A percentile compares a stretch with the other conserved stretches of the same genome.
phyloP scores from a whole-genome alignment of 2,888 invertebrate species.

The Brachynemurus nebulosus region DNA sequence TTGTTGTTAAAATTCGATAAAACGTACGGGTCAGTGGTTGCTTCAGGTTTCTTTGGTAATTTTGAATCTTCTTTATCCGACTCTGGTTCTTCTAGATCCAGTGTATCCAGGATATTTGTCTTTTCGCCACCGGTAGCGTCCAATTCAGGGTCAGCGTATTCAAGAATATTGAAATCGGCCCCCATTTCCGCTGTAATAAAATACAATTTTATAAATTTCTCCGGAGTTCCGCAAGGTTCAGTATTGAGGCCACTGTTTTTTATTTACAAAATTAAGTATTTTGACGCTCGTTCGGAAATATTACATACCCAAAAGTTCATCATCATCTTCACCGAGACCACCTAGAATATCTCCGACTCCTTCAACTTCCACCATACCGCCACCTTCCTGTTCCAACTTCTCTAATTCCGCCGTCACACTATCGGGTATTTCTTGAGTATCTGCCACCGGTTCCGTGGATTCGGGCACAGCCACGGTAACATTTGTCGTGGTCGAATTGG shows the following conservation, averaged over 20 bases:
- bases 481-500: not conserved
- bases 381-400: constrained; percentile 53
- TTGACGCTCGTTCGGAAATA: too few relatives aligned
- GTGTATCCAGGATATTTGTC: constrained; percentile 73
- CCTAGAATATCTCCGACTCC: constrained; percentile 67
- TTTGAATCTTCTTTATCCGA: constrained; percentile 51
- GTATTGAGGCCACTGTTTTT: not conserved
- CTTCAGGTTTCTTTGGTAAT: constrained; percentile 30
- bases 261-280: constrained; percentile 3
- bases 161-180: constrained; percentile 87
- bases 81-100: constrained; percentile 67
- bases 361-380: constrained; percentile 42
- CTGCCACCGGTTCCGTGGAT: constrained; percentile 25
- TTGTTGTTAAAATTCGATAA: too few relatives aligned
- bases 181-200: constrained; percentile 64
- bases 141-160: constrained; percentile 89
- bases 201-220: constrained; percentile 12
- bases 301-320: constrained; percentile 60
- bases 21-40: constrained; percentile 9
- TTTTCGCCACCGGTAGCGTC: constrained; percentile 66
- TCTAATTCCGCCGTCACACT: constrained; percentile 54
- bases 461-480: constrained; percentile 10
- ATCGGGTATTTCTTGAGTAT: constrained; percentile 46
- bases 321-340: constrained; percentile 73
- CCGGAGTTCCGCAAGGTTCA: not conserved